These are phyloP conservation scores for Eleginops maclovinus DNA, from an alignment of 2,113 vertebrate species.

Conservation along the genomic window DNA sequence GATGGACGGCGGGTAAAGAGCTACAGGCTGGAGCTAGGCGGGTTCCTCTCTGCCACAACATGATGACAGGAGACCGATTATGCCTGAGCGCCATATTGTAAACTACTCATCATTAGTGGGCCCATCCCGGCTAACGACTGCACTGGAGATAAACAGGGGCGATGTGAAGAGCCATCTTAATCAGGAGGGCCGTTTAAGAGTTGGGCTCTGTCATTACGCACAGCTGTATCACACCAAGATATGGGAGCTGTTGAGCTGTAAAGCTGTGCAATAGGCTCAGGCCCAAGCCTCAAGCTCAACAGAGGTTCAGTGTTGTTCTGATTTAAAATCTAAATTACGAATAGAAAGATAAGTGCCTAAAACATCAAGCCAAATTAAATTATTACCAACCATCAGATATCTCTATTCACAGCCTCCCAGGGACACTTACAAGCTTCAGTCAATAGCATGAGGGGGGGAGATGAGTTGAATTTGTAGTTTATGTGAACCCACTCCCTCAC, in stretches of 20 bases:
- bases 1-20: conserved; percentile 51
- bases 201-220: conserved; percentile 74
- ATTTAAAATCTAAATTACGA: conserved; percentile 66
- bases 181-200: conserved; percentile 74
- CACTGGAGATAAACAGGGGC: conserved; percentile 73
- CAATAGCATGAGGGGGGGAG: conserved; percentile 19
- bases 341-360: conserved; percentile 59
- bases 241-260: conserved; percentile 66
- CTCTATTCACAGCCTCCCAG: conserved; percentile 58
- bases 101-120: conserved; percentile 79
- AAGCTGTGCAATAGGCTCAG: conserved; percentile 54
- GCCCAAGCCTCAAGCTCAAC: conserved; percentile 56
- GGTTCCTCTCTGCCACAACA: conserved; percentile 60
- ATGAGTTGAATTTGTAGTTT: conserved; percentile 41
- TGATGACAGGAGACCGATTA: conserved; percentile 74
- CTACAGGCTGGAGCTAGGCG: conserved; percentile 62
- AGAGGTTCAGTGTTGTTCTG: conserved; percentile 46
- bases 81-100: conserved; percentile 78
- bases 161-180: conserved; percentile 71
- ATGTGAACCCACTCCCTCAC: conserved; percentile 60
- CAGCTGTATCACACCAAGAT: conserved; percentile 75
- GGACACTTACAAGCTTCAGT: conserved; percentile 53
- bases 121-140: conserved; percentile 75
- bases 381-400: conserved; percentile 55
- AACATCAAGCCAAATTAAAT: conserved; percentile 62